Evolutionary conservation across 1,140 invertebrate genomes (phyloP).

Genomic region (Cryptotermes secundus): DNA sequence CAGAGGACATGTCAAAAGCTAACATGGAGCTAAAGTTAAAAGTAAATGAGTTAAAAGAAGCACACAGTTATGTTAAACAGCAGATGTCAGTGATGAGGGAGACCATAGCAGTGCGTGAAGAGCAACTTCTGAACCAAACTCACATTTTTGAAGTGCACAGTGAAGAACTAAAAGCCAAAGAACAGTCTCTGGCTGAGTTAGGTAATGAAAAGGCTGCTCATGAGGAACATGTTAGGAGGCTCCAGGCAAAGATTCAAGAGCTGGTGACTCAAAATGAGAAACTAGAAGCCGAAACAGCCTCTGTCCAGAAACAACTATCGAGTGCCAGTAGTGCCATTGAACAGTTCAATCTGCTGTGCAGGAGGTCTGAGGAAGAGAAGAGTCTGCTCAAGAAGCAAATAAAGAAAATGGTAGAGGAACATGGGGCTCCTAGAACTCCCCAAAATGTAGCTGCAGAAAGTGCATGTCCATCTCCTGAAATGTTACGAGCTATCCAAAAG

Average conservation of each 20-base stretch:
- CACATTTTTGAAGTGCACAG: slow-evolving; percentile 35
- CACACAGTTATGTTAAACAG: background rate
- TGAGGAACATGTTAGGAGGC: background rate
- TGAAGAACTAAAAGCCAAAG: slow-evolving; percentile 31
- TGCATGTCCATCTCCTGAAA: background rate
- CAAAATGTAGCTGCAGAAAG: background rate
- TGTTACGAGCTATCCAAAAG: background rate
- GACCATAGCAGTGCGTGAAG: slow-evolving; percentile 28
- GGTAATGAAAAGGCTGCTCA: background rate
- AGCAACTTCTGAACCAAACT: slow-evolving; percentile 33
- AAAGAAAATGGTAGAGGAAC: background rate
- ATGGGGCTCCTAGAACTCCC: background rate
- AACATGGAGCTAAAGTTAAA: slow-evolving; percentile 29
- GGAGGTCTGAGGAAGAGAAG: slow-evolving; percentile 34
- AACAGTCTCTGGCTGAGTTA: slow-evolving; percentile 17
- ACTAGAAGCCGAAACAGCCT: background rate
- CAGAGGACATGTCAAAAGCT: background rate
- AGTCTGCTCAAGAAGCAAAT: slow-evolving; percentile 21
- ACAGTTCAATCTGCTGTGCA: slow-evolving; percentile 33
- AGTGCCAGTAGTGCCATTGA: slow-evolving; percentile 23
- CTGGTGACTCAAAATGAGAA: slow-evolving; percentile 26
- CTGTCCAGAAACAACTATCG: slow-evolving; percentile 20
- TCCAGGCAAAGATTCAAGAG: slow-evolving; percentile 7
- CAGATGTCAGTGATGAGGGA: slow-evolving; percentile 32
- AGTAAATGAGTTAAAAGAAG: slow-evolving; percentile 21